phyloP scores from a whole-genome alignment of 2,113 vertebrate species.

The Genyomyrus donnyi region DNA sequence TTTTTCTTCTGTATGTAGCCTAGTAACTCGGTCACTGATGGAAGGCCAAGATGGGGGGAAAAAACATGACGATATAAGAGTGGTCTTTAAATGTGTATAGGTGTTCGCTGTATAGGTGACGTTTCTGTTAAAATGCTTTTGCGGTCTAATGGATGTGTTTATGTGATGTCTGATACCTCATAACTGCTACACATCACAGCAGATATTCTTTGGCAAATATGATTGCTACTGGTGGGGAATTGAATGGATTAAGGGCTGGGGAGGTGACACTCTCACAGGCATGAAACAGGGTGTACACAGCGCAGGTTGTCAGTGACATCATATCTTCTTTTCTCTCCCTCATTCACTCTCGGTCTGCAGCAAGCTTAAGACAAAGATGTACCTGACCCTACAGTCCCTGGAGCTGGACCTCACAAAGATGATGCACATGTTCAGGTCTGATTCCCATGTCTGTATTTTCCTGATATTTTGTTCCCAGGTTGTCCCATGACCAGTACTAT shows the following conservation, averaged over 20 bases:
- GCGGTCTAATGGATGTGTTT: background rate
- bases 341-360: conserved; percentile 46
- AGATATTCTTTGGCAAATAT: background rate
- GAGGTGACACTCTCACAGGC: background rate
- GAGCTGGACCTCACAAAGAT: conserved; percentile 96
- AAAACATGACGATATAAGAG: background rate
- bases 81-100: background rate
- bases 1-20: background rate
- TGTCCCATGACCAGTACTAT: background rate
- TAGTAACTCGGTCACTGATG: background rate
- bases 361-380: conserved; percentile 98
- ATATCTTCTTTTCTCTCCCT: background rate
- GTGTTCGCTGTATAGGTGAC: background rate
- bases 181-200: background rate
- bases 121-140: background rate
- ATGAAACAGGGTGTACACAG: background rate
- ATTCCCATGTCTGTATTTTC: background rate
- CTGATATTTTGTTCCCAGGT: background rate
- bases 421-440: conserved; percentile 94
- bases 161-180: background rate
- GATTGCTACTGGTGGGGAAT: background rate
- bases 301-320: background rate
- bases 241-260: background rate
- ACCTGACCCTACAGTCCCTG: conserved; percentile 89
- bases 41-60: background rate